These are phyloP conservation scores for Pomatostomus ruficeps DNA, from an alignment of 2,113 vertebrate genomes.

Conservation along the genomic window DNA sequence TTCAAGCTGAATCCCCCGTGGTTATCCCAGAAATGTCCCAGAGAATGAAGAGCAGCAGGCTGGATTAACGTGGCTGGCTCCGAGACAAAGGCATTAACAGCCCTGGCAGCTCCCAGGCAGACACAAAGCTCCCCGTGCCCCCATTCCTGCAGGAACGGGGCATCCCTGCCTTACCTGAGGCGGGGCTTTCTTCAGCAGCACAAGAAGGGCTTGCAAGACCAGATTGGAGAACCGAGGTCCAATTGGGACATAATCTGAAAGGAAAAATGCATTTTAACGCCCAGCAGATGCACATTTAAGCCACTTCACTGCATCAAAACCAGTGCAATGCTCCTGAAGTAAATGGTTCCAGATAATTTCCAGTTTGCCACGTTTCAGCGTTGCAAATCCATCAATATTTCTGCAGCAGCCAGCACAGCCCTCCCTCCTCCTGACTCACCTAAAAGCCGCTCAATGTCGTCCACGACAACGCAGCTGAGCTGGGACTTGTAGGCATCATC, in stretches of 20 bases:
- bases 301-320: background rate
- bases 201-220: conserved; percentile 91
- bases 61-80: background rate
- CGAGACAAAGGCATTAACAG: background rate
- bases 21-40: background rate
- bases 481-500: conserved; percentile 98
- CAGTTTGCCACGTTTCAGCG: background rate
- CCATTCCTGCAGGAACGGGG: background rate
- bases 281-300: background rate
- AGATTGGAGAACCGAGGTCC: conserved; percentile 96
- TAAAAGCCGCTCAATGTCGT: conserved; percentile 91
- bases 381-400: background rate
- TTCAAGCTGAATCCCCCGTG: background rate
- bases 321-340: background rate
- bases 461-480: conserved; percentile 95
- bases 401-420: background rate
- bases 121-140: background rate
- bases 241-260: conserved; percentile 93
- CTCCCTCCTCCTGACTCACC: conserved; percentile 71
- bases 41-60: background rate
- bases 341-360: background rate
- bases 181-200: conserved; percentile 92
- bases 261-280: background rate
- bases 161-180: conserved; percentile 80
- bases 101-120: background rate